Conservation (phyloP, 1,140 invertebrate species). For the Elysia chlorotica region DNA sequence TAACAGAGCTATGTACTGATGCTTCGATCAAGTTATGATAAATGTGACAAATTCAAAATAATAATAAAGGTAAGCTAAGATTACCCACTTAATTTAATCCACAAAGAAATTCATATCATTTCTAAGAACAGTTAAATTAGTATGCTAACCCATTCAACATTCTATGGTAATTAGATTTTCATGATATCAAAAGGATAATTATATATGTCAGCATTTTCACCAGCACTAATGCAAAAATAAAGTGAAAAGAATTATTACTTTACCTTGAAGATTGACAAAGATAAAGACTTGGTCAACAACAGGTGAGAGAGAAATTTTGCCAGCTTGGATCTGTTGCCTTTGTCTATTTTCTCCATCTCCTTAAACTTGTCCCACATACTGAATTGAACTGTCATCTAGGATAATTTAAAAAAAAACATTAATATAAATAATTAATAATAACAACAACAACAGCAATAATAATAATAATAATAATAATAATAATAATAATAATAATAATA, state of each 20-base stretch:
- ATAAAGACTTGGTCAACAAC: constrained; percentile 77
- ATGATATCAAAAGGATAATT: background rate
- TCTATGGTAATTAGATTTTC: background rate
- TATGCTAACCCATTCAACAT: background rate
- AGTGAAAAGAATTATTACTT: too few relatives aligned
- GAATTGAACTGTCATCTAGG: constrained; percentile 85
- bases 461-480: background rate
- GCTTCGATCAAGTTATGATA: background rate
- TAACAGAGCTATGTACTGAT: background rate
- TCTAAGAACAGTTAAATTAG: background rate
- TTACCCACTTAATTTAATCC: too few relatives aligned
- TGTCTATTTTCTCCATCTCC: constrained; percentile 71
- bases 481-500: background rate
- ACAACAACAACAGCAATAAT: background rate
- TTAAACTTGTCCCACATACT: constrained; percentile 92
- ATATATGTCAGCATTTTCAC: background rate
- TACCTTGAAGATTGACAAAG: constrained; percentile 87
- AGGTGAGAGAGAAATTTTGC: constrained; percentile 80
- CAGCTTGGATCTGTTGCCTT: constrained; percentile 75
- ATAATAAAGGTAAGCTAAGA: too few relatives aligned
- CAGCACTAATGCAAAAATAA: background rate
- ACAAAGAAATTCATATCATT: background rate
- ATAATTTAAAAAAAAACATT: constrained; percentile 14
- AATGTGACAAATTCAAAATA: background rate
- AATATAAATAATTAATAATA: background rate